phyloP scores from a whole-genome alignment of 2,113 vertebrate species.

The Columba janthina region DNA sequence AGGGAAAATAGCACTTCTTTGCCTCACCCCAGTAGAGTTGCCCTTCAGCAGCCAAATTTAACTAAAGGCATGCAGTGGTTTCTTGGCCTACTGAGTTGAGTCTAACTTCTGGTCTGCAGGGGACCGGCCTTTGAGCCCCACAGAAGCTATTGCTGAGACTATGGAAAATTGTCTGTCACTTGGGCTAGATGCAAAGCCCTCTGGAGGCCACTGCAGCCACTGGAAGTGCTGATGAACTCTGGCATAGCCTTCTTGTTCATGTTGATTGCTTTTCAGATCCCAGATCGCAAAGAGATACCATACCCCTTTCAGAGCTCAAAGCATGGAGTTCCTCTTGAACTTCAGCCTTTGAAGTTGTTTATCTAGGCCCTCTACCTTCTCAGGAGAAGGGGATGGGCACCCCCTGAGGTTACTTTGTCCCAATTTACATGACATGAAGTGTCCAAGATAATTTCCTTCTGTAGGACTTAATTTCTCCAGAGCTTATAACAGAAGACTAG shows the following conservation, averaged over 20 bases:
- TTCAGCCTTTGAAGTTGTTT: background rate
- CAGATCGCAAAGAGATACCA: background rate
- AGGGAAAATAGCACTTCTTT: slow-evolving; percentile 64
- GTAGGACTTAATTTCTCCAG: background rate
- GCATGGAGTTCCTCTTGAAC: background rate
- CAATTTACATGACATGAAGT: background rate
- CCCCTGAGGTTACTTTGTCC: background rate
- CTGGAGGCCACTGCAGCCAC: background rate
- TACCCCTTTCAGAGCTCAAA: background rate
- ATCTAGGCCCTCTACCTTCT: background rate
- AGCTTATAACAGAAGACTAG: background rate
- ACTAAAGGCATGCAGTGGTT: slow-evolving; percentile 56
- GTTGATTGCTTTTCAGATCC: background rate
- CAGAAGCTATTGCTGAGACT: slow-evolving; percentile 41
- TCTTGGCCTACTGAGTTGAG: slow-evolving; percentile 42
- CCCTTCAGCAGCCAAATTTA: slow-evolving; percentile 54
- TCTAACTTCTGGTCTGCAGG: slow-evolving; percentile 46
- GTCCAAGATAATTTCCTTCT: background rate
- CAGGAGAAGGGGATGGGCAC: background rate
- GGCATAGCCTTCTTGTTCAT: background rate
- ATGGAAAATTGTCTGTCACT: slow-evolving; percentile 18
- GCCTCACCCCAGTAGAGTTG: slow-evolving; percentile 34
- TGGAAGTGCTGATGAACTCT: background rate
- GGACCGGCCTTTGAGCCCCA: slow-evolving; percentile 20
- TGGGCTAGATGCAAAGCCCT: slow-evolving; percentile 5